These are phyloP conservation scores for Rhagonycha fulva DNA, from an alignment of 2,888 invertebrate genomes.

Conservation along the genomic window DNA sequence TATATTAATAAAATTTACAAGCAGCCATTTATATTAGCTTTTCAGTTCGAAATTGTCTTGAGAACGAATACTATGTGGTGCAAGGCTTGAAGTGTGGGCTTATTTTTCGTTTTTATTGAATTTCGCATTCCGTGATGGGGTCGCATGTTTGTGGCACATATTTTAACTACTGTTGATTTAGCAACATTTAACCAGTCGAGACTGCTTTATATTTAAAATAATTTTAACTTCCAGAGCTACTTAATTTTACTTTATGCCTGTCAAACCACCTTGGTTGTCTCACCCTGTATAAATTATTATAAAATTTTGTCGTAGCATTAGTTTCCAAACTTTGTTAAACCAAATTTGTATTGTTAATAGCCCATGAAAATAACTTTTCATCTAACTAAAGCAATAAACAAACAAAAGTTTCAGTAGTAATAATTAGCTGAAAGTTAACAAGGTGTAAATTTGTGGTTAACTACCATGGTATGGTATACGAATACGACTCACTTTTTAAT, in stretches of 20 bases:
- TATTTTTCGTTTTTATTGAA: slow-evolving; percentile 36
- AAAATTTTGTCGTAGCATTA: neutral
- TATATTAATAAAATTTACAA: slow-evolving; percentile 18
- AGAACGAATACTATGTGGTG: slow-evolving; percentile 8
- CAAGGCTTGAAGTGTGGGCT: slow-evolving; percentile 34
- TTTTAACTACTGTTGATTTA: slow-evolving; percentile 40
- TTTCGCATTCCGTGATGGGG: slow-evolving; percentile 35
- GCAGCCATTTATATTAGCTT: slow-evolving; percentile 5
- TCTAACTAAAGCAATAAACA: neutral
- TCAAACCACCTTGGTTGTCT: neutral
- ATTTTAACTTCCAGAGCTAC: slow-evolving; percentile 40
- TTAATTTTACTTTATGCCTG: neutral
- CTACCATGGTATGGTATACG: too few relatives aligned
- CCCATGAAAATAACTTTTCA: neutral
- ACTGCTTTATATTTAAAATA: slow-evolving; percentile 50
- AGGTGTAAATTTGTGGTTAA: neutral
- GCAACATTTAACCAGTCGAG: slow-evolving; percentile 42
- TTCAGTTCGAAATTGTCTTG: neutral
- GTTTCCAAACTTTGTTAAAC: neutral
- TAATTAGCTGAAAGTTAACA: neutral
- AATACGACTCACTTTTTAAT: too few relatives aligned
- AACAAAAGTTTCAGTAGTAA: neutral
- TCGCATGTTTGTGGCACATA: slow-evolving; percentile 39
- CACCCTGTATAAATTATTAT: neutral
- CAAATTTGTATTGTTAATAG: neutral